A percentile compares a stretch with the other conserved stretches of the same genome.
Conservation (phyloP, 2,113 vertebrate genomes). For the Pungitius pungitius region DNA sequence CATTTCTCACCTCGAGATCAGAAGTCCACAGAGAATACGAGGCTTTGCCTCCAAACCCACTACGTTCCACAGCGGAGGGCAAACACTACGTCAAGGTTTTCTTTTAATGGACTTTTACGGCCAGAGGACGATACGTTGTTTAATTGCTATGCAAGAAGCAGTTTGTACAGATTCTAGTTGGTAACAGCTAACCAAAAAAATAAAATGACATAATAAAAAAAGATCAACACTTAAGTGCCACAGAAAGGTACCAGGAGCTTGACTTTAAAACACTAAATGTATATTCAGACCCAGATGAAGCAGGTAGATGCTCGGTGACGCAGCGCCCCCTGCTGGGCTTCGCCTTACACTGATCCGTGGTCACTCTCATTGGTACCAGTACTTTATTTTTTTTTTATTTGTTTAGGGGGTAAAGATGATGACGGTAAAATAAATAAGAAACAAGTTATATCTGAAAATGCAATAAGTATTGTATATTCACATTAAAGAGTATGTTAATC, state of each 20-base stretch:
- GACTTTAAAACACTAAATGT: slow-evolving; percentile 59
- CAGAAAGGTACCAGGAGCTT: slow-evolving; percentile 51
- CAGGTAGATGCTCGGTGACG: slow-evolving; percentile 20
- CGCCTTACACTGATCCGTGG: slow-evolving; percentile 81
- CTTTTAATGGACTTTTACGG: not conserved
- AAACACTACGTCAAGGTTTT: slow-evolving; percentile 11
- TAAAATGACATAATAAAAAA: slow-evolving; percentile 5
- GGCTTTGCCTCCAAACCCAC: not conserved
- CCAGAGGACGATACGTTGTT: slow-evolving; percentile 12
- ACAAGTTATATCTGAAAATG: slow-evolving; percentile 71
- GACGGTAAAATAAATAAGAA: slow-evolving; percentile 56
- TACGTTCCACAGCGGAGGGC: not conserved
- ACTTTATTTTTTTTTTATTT: slow-evolving; percentile 47
- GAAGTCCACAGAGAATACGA: not conserved
- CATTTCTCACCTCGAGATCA: slow-evolving; percentile 5
- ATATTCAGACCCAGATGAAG: not conserved
- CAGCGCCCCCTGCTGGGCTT: slow-evolving; percentile 67
- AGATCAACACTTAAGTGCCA: slow-evolving; percentile 72
- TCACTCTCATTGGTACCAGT: slow-evolving; percentile 73
- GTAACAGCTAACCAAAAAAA: slow-evolving; percentile 63
- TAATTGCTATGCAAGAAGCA: slow-evolving; percentile 73
- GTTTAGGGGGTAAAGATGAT: slow-evolving; percentile 26
- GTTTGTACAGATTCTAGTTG: slow-evolving; percentile 57
- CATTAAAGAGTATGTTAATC: slow-evolving; percentile 79
- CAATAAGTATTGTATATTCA: slow-evolving; percentile 83